A percentile compares a stretch with the other conserved stretches of the same genome.
Conservation (phyloP, 1,140 invertebrate genomes). For the Stenopsyche tienmushanensis region DNA sequence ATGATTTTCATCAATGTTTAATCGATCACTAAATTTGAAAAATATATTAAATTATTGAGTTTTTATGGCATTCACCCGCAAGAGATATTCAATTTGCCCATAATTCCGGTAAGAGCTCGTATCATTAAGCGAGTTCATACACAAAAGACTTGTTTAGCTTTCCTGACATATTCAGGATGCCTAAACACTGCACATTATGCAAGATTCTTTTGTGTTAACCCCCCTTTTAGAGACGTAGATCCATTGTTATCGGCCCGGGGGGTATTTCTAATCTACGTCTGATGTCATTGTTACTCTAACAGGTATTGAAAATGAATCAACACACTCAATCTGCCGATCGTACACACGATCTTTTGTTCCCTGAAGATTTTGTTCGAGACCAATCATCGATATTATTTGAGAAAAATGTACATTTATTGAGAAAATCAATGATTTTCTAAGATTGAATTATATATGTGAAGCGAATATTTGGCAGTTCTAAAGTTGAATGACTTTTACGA, state of each 20-base stretch:
- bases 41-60: too few species aligned
- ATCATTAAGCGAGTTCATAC: background rate
- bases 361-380: background rate
- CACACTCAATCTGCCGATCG: slow-evolving; percentile 15
- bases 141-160: background rate
- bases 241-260: slow-evolving; percentile 16
- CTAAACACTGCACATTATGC: slow-evolving; percentile 25
- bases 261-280: slow-evolving; percentile 32
- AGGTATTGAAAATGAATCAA: slow-evolving; percentile 32
- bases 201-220: slow-evolving; percentile 24
- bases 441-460: too few species aligned
- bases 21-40: too few species aligned
- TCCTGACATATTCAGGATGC: slow-evolving; percentile 1
- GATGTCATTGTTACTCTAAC: slow-evolving; percentile 31
- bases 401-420: too few species aligned
- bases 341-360: background rate
- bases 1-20: too few species aligned
- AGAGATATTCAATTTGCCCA: background rate
- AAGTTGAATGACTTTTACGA: too few species aligned
- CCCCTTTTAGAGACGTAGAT: background rate
- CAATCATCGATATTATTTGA: too few species aligned
- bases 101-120: background rate
- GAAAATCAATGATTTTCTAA: too few species aligned
- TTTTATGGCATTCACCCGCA: background rate
- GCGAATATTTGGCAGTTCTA: too few species aligned